Conservation (phyloP, 2,888 invertebrate species). For the Phorcus lineatus region DNA sequence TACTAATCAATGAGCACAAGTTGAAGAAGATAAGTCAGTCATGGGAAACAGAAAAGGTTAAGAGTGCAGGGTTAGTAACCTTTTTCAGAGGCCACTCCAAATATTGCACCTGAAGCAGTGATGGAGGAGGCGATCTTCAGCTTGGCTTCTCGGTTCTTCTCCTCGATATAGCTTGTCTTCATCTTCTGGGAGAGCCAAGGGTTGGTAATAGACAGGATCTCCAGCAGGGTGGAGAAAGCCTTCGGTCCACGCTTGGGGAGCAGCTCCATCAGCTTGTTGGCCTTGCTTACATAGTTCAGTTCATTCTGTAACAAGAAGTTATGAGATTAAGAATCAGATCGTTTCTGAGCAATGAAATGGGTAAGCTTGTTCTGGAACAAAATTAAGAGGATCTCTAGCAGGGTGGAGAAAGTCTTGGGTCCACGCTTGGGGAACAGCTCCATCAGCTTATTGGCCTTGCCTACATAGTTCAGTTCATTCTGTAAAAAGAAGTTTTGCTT, state of each 20-base stretch:
- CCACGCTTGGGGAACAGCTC: constrained; percentile 59
- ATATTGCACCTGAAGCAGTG: constrained; percentile 27
- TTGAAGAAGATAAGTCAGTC: too few species aligned
- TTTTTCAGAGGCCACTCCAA: constrained; percentile 7
- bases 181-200: constrained; percentile 55
- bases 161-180: constrained; percentile 36
- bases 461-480: constrained; percentile 37
- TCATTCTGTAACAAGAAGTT: constrained; percentile 27
- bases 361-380: too few species aligned
- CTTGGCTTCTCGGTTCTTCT: constrained; percentile 38
- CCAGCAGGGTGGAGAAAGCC: constrained; percentile 55
- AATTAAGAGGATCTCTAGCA: constrained; percentile 49
- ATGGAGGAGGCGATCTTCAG: constrained; percentile 27
- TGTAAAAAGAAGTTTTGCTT: background rate
- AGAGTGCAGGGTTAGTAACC: constrained; percentile 8
- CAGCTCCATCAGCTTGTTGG: constrained; percentile 55
- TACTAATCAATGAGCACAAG: too few species aligned
- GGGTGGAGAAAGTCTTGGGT: constrained; percentile 55
- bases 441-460: constrained; percentile 51
- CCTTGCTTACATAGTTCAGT: constrained; percentile 39
- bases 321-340: background rate
- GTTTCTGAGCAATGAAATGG: background rate
- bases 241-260: constrained; percentile 57
- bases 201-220: constrained; percentile 54
- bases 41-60: background rate